phyloP scores from a whole-genome alignment of 2,797 vertebrate species.

The Gallinago solitaria region DNA sequence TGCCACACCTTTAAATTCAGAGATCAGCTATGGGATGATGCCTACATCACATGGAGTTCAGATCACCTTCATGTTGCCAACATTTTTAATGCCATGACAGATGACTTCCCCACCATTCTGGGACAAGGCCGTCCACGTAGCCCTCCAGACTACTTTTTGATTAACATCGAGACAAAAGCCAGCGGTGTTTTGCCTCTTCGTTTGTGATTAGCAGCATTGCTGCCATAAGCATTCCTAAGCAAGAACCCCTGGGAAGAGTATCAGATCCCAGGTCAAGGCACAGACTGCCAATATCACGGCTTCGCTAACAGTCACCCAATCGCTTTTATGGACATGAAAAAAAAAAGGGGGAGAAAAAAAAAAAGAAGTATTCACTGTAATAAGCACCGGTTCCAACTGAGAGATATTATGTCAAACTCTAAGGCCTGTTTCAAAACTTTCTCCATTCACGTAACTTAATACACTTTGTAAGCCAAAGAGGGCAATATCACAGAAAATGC shows the following conservation, averaged over 20 bases:
- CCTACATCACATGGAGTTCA: slow-evolving; percentile 74
- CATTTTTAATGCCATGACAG: slow-evolving; percentile 68
- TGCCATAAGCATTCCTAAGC: slow-evolving; percentile 74
- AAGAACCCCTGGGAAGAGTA: slow-evolving; percentile 65
- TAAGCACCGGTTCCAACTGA: slow-evolving; percentile 69
- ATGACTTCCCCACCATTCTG: slow-evolving; percentile 69
- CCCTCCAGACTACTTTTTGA: slow-evolving; percentile 77
- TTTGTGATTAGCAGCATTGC: slow-evolving; percentile 78
- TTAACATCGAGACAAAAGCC: slow-evolving; percentile 79
- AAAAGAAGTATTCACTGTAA: slow-evolving; percentile 66
- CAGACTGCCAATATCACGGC: slow-evolving; percentile 69
- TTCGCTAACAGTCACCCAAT: slow-evolving; percentile 79
- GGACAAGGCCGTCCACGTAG: slow-evolving; percentile 61
- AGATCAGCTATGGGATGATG: slow-evolving; percentile 61
- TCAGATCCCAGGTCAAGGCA: slow-evolving; percentile 76
- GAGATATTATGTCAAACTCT: slow-evolving; percentile 74
- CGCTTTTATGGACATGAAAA: slow-evolving; percentile 68
- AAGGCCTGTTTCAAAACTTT: slow-evolving; percentile 73
- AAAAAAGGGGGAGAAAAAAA: background rate
- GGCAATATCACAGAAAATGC: slow-evolving; percentile 62
- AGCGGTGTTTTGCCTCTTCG: slow-evolving; percentile 70
- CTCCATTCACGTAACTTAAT: slow-evolving; percentile 71
- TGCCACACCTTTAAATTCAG: slow-evolving; percentile 79
- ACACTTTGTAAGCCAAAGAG: slow-evolving; percentile 62
- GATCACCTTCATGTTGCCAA: slow-evolving; percentile 66